Evolutionary conservation across 2,113 vertebrate species (phyloP).

Genomic region (Triplophysa tibetana): DNA sequence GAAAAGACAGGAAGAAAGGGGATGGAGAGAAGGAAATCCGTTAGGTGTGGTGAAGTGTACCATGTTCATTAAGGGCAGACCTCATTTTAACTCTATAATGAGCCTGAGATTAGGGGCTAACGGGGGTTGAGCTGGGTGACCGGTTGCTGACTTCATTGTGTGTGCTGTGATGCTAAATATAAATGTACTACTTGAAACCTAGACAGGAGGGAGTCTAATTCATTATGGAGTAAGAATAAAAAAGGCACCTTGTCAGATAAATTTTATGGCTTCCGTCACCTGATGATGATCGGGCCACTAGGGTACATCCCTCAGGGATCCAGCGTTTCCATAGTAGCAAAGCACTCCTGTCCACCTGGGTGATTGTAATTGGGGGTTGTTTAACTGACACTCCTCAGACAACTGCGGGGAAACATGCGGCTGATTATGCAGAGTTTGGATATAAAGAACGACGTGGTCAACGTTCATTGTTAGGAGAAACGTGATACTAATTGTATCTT

Average conservation of each 20-base stretch:
- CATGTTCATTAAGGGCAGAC: constrained; percentile 21
- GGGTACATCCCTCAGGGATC: constrained; percentile 10
- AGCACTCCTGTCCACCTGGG: constrained; percentile 25
- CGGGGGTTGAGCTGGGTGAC: constrained; percentile 28
- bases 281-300: constrained; percentile 19
- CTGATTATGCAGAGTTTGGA: too few relatives aligned
- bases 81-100: constrained; percentile 35
- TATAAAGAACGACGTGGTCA: too few relatives aligned
- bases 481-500: neutral
- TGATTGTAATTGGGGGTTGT: constrained; percentile 14
- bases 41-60: constrained; percentile 35
- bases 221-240: constrained; percentile 3
- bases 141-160: constrained; percentile 30
- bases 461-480: too few relatives aligned
- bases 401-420: neutral
- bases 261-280: neutral
- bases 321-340: constrained; percentile 36
- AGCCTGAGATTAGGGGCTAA: constrained; percentile 42
- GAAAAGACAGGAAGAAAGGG: neutral
- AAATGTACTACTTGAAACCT: neutral
- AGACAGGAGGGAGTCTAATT: neutral
- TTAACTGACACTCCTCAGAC: constrained; percentile 22
- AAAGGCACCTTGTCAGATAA: constrained; percentile 7
- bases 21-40: neutral
- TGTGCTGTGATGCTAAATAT: constrained; percentile 29